These are phyloP conservation scores for Parazoanthus swiftii DNA, from an alignment of 92 coral and sea anemone species.

Conservation along the genomic window DNA sequence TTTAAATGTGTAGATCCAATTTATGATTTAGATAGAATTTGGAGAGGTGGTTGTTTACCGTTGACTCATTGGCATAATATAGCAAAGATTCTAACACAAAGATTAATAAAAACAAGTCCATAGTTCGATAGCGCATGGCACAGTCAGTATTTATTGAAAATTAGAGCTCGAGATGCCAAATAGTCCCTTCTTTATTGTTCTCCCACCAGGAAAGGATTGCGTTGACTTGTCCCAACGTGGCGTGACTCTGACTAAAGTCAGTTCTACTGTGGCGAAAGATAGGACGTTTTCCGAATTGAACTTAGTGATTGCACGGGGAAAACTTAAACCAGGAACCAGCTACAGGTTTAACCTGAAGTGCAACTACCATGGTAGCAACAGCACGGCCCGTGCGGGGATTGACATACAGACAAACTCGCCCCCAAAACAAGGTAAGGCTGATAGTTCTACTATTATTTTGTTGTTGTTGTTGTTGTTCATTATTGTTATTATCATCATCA, in stretches of 20 bases:
- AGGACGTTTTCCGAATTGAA: background rate
- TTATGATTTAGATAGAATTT: too few relatives aligned
- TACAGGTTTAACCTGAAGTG: constrained; percentile 8
- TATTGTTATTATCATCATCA: too few relatives aligned
- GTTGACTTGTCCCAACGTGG: background rate
- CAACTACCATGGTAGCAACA: background rate
- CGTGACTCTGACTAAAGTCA: background rate
- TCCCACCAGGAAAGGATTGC: constrained; percentile 16
- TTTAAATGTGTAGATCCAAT: too few relatives aligned
- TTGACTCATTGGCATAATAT: too few relatives aligned
- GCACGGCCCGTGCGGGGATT: background rate
- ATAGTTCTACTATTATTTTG: background rate
- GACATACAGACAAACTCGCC: background rate
- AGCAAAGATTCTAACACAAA: too few relatives aligned
- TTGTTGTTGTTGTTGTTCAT: too few relatives aligned
- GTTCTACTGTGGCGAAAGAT: too few relatives aligned
- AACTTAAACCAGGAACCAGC: constrained; percentile 9
- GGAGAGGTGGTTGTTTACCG: too few relatives aligned
- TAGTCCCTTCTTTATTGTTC: background rate
- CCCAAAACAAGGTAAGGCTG: constrained; percentile 12
- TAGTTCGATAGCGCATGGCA: too few relatives aligned
- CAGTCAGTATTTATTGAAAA: background rate
- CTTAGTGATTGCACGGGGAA: background rate
- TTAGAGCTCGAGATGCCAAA: too few relatives aligned
- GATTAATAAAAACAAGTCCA: too few relatives aligned